phyloP scores from a whole-genome alignment of 2,797 vertebrate genomes.

The Poecile montanus region DNA sequence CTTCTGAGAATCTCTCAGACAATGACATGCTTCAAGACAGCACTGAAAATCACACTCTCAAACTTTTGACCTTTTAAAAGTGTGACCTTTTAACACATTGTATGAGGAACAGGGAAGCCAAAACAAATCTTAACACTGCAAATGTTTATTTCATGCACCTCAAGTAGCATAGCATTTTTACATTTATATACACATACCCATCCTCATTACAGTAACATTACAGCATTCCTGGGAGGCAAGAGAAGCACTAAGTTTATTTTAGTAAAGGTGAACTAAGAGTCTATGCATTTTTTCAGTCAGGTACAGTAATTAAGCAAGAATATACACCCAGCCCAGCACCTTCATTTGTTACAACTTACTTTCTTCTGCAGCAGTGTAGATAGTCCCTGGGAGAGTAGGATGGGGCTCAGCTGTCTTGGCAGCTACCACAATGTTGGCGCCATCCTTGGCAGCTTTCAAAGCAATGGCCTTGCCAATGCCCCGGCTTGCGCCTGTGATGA shows the following conservation, averaged over 20 bases:
- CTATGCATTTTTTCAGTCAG: background rate
- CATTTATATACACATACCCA: background rate
- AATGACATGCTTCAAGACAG: background rate
- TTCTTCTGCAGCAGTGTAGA: constrained; percentile 92
- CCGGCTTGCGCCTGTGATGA: constrained; percentile 94
- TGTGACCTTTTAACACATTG: background rate
- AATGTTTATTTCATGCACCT: background rate
- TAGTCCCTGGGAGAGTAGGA: constrained; percentile 91
- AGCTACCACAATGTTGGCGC: constrained; percentile 93
- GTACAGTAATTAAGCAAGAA: background rate
- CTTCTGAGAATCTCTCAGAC: background rate
- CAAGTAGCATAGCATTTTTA: background rate
- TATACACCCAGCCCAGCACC: background rate
- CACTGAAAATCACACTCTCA: background rate
- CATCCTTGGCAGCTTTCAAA: constrained; percentile 93
- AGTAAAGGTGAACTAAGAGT: background rate
- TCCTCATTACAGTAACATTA: background rate
- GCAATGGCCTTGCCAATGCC: constrained; percentile 97
- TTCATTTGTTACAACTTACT: constrained; percentile 76
- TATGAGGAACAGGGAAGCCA: background rate
- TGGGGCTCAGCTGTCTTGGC: constrained; percentile 90
- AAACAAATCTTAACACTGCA: background rate
- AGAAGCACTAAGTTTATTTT: background rate
- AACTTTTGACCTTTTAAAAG: background rate
- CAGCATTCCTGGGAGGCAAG: background rate